Conservation (phyloP, 2,888 invertebrate genomes). For the Pandemis heparana region DNA sequence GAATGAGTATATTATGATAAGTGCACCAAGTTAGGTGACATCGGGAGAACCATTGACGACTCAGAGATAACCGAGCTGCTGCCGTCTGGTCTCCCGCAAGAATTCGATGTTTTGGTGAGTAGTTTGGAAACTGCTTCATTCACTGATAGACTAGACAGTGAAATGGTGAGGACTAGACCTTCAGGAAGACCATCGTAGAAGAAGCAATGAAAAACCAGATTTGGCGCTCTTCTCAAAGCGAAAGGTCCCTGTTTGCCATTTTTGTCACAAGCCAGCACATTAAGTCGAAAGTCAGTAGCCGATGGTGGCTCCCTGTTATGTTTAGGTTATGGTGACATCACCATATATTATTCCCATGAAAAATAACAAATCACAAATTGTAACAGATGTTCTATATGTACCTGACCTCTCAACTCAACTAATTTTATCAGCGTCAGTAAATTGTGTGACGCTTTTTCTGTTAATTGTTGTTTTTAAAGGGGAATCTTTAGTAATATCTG, state of each 20-base stretch:
- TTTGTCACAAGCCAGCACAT: background rate
- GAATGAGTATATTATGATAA: no score
- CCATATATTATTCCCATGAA: constrained; percentile 8
- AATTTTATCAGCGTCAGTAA: constrained; percentile 42
- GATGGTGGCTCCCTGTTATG: constrained; percentile 5
- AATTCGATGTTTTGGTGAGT: constrained; percentile 19
- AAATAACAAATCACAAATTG: constrained; percentile 10
- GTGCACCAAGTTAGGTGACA: background rate
- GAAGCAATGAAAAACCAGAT: background rate
- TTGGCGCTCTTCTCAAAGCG: background rate
- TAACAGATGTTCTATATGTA: constrained; percentile 32
- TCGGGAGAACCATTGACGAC: background rate
- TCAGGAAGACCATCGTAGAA: constrained; percentile 4
- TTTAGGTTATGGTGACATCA: constrained; percentile 13
- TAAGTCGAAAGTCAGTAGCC: background rate
- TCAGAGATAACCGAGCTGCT: no score
- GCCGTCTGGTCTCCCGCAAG: constrained; percentile 12
- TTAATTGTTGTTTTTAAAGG: constrained; percentile 23
- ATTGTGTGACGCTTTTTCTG: constrained; percentile 32
- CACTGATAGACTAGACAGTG: background rate
- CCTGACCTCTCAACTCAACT: constrained; percentile 38
- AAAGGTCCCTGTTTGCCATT: background rate
- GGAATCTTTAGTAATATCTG: background rate
- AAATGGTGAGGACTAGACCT: constrained; percentile 4
- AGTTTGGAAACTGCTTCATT: background rate